These are phyloP conservation scores for Manacus vitellinus DNA, from an alignment of 2,113 vertebrate genomes.

Conservation along the genomic window DNA sequence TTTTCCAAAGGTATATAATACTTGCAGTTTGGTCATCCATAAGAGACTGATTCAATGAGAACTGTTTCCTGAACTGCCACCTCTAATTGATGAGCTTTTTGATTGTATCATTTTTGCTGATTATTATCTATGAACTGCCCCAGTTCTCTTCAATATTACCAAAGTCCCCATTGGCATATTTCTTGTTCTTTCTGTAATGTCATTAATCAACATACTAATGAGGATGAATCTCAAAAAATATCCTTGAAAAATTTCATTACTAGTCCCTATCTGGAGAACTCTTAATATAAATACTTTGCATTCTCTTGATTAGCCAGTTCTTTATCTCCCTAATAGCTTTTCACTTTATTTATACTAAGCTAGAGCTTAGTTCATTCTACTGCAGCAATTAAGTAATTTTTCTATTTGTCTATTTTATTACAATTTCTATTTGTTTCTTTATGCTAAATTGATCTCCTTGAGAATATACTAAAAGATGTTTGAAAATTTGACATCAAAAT, in stretches of 20 bases:
- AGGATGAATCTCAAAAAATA: not conserved
- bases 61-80: not conserved
- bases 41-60: not conserved
- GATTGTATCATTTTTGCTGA: not conserved
- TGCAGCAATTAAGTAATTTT: not conserved
- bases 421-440: not conserved
- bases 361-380: not conserved
- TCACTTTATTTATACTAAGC: not conserved
- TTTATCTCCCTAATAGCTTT: not conserved
- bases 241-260: not conserved
- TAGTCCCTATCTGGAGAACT: not conserved
- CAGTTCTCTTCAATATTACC: not conserved
- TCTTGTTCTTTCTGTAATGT: not conserved
- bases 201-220: not conserved
- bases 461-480: not conserved
- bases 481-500: not conserved
- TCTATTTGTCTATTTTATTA: not conserved
- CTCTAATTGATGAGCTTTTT: not conserved
- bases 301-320: not conserved
- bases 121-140: not conserved
- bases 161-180: not conserved
- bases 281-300: not conserved
- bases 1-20: not conserved
- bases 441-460: not conserved
- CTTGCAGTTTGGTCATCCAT: not conserved